A percentile compares a stretch with the other conserved stretches of the same genome.
phyloP scores from a whole-genome alignment of 2,113 vertebrate genomes.

The Thamnaconus septentrionalis region DNA sequence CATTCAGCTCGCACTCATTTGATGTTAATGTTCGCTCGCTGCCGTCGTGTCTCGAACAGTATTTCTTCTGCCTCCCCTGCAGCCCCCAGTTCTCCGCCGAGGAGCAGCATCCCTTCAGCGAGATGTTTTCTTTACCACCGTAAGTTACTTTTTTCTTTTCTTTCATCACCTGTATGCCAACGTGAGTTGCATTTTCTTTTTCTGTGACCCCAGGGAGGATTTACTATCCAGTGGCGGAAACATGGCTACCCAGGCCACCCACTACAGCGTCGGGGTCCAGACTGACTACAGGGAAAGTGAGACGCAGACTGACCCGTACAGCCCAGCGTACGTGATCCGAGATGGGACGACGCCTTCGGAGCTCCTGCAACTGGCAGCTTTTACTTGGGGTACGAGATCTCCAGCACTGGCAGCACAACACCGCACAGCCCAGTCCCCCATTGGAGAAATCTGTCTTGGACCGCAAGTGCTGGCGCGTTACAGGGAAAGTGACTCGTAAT shows the following conservation, averaged over 20 bases:
- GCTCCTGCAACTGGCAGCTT: slow-evolving; percentile 83
- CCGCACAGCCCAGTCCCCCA: too few species aligned
- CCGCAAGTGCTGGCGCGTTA: too few species aligned
- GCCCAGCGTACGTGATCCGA: slow-evolving; percentile 80
- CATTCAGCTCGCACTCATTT: neutral
- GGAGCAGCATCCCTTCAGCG: slow-evolving; percentile 63
- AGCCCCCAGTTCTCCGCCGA: slow-evolving; percentile 78
- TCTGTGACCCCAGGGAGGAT: slow-evolving; percentile 45
- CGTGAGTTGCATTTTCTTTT: neutral
- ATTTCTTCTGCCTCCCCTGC: neutral
- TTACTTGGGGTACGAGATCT: slow-evolving; percentile 85
- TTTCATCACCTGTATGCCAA: too few species aligned
- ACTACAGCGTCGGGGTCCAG: slow-evolving; percentile 82
- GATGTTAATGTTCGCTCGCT: too few species aligned
- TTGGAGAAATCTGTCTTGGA: too few species aligned
- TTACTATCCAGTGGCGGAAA: neutral
- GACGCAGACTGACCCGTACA: slow-evolving; percentile 91
- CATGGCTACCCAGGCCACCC: slow-evolving; percentile 22
- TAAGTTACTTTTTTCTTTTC: neutral
- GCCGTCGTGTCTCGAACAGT: too few species aligned
- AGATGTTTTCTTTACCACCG: slow-evolving; percentile 53
- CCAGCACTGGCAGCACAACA: neutral
- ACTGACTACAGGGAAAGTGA: slow-evolving; percentile 94
- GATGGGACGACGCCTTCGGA: slow-evolving; percentile 82
- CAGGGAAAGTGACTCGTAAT: too few species aligned